A percentile compares a stretch with the other conserved stretches of the same genome.
These are phyloP conservation scores for Nyctibius grandis DNA, from an alignment of 2,797 vertebrate genomes.

Conservation along the genomic window DNA sequence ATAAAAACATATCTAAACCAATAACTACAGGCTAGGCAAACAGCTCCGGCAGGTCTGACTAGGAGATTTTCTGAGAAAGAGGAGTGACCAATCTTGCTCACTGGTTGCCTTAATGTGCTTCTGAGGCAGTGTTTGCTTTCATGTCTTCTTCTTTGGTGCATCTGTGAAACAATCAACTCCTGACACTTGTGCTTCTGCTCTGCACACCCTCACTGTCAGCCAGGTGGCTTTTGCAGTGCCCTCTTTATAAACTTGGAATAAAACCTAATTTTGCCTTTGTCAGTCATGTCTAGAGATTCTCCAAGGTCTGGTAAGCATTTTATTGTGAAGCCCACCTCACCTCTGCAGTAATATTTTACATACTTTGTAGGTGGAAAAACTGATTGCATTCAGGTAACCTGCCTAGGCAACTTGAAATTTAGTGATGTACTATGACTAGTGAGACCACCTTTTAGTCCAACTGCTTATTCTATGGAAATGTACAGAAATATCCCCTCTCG, in stretches of 20 bases:
- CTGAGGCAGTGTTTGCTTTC: not conserved
- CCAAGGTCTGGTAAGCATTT: not conserved
- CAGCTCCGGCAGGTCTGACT: not conserved
- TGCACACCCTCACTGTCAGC: not conserved
- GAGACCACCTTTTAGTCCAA: not conserved
- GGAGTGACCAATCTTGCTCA: not conserved
- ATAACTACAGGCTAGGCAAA: not conserved
- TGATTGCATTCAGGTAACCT: not conserved
- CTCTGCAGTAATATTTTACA: not conserved
- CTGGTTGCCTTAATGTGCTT: not conserved
- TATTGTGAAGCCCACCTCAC: not conserved
- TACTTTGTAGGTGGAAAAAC: not conserved
- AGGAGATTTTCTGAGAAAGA: not conserved
- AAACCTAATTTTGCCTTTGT: not conserved
- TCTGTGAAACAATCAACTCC: not conserved
- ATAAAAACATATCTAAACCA: not conserved
- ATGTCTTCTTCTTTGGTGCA: not conserved
- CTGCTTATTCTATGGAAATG: not conserved
- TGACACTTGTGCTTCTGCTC: not conserved
- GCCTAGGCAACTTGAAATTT: not conserved
- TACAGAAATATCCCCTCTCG: not conserved
- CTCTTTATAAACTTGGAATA: not conserved
- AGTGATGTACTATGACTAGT: fast-evolving
- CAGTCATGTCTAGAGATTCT: not conserved
- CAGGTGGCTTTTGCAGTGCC: fast-evolving